Evolutionary conservation across 2,797 vertebrate genomes (phyloP), one percentile per base, ranked within the genome.

Genomic region (Poliocrania exsul): DNA sequence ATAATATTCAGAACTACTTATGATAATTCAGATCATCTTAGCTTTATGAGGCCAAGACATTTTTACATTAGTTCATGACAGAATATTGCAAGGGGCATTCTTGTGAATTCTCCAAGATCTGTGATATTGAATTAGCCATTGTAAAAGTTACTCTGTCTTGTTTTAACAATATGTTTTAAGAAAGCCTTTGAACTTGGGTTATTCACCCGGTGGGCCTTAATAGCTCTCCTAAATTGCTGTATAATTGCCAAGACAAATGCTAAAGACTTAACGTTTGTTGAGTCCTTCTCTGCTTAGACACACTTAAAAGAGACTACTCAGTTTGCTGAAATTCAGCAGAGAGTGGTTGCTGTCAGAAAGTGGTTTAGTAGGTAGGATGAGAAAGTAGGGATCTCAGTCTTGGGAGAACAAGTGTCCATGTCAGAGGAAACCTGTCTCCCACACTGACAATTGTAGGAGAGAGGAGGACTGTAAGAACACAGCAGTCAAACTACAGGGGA

Each of bases 211-310:
- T 37, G 54, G 88, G 67, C 85, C 62, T 88, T 88, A 90, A 93
- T 62, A 72, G 44, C 47, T 87, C 83, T 95, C 67, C 78, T 88
- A 73, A 96, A 95, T 83, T 93, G 74, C 91, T 84, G 61, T 86
- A 53, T 92, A 92, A 90, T 92, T 96, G 92, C 92, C 78, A 83
- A 79, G 90, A 86, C 67, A 90, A 71, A 80, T 86, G 86, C 49
- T 95, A 88, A 90, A 56, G 56, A 26, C 49, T 79, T 70, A 74
- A 84, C 33, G 38, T 69, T 92, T 95, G 65, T 77, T 75, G 77
- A 92, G 66, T 89, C 57, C 53, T 42, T 35, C 81, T 86, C 58
- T 79, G 46, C 86, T 62, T 65, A 92, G 86, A 42, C 53, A 37
- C 28, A 42, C 42, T 47, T 29, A 78, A 82, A 70, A 85, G 6